Evolutionary conservation across 2,888 invertebrate genomes (phyloP).

Genomic region (Apoda limacodes): DNA sequence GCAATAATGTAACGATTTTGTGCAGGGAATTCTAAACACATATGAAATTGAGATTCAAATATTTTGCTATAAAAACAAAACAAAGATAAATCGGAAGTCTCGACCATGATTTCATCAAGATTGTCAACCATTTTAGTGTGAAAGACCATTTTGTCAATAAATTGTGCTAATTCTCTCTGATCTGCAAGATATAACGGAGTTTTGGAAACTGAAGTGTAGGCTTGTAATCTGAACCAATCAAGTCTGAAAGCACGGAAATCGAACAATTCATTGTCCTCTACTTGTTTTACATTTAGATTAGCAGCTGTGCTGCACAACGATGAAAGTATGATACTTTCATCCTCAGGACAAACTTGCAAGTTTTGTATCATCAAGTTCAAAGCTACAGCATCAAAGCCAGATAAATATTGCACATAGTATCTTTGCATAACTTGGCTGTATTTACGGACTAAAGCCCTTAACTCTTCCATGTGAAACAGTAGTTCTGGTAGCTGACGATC

Average conservation of each 20-base stretch:
- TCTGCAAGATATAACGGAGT: slow-evolving; percentile 83
- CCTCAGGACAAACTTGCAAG: slow-evolving; percentile 88
- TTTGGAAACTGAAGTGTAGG: slow-evolving; percentile 89
- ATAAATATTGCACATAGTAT: slow-evolving; percentile 97
- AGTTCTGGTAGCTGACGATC: slow-evolving; percentile 97
- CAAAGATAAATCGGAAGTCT: slow-evolving; percentile 96
- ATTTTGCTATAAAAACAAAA: slow-evolving; percentile 98
- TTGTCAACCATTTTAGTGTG: slow-evolving; percentile 99
- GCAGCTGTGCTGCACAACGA: slow-evolving; percentile 92
- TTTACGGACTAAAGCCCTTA: slow-evolving; percentile 93
- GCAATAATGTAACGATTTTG: slow-evolving; percentile 98
- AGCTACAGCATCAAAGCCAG: slow-evolving; percentile 95
- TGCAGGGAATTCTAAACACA: slow-evolving; percentile 98
- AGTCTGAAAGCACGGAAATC: slow-evolving; percentile 95
- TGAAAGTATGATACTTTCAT: slow-evolving; percentile 93
- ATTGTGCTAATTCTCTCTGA: slow-evolving; percentile 87
- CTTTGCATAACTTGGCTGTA: slow-evolving; percentile 97
- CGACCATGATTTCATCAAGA: slow-evolving; percentile 95
- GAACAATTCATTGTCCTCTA: slow-evolving; percentile 95
- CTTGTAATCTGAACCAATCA: slow-evolving; percentile 98
- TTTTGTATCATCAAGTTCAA: slow-evolving; percentile 88
- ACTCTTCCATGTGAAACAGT: slow-evolving; percentile 97
- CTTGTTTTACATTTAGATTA: slow-evolving; percentile 90
- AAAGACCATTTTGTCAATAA: slow-evolving; percentile 95
- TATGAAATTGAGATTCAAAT: slow-evolving; percentile 98